phyloP scores from a whole-genome alignment of 2,888 invertebrate genomes.

The Sarcophaga rosellei region DNA sequence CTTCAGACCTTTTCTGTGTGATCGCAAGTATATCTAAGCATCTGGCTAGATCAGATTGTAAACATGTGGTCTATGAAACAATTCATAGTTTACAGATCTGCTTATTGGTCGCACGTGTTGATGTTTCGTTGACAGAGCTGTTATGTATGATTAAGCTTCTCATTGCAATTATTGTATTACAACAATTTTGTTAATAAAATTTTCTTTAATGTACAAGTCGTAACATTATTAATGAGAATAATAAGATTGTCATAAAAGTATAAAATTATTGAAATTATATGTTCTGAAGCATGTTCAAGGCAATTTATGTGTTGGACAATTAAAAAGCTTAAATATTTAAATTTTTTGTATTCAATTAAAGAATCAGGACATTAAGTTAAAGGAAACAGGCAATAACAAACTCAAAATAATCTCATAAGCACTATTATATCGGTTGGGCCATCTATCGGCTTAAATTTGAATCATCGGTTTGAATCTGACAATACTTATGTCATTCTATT shows the following conservation, averaged over 20 bases:
- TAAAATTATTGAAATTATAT: slow-evolving; percentile 3
- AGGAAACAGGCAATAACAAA: too few species aligned
- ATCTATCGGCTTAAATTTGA: too few species aligned
- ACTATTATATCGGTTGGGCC: too few species aligned
- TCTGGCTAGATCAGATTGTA: too few species aligned
- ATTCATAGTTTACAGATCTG: slow-evolving; percentile 3
- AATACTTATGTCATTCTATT: too few species aligned
- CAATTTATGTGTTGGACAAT: background rate
- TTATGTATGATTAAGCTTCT: slow-evolving; percentile 41
- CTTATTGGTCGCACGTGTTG: slow-evolving; percentile 11
- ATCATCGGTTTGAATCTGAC: too few species aligned
- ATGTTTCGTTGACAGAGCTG: background rate
- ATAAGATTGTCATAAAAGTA: slow-evolving; percentile 21
- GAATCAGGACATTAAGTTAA: too few species aligned
- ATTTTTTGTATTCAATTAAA: too few species aligned
- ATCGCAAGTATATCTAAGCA: too few species aligned
- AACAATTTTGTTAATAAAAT: slow-evolving; percentile 48
- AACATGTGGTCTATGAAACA: background rate
- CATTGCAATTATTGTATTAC: slow-evolving; percentile 35
- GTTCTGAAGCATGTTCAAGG: background rate
- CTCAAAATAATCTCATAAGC: too few species aligned
- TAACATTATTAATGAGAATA: slow-evolving; percentile 18
- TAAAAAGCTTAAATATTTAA: too few species aligned
- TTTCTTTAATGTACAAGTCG: slow-evolving; percentile 17
- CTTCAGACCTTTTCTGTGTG: too few species aligned